These are phyloP conservation scores for Gambelia wislizenii DNA, from an alignment of 2,797 vertebrate species.

Conservation along the genomic window DNA sequence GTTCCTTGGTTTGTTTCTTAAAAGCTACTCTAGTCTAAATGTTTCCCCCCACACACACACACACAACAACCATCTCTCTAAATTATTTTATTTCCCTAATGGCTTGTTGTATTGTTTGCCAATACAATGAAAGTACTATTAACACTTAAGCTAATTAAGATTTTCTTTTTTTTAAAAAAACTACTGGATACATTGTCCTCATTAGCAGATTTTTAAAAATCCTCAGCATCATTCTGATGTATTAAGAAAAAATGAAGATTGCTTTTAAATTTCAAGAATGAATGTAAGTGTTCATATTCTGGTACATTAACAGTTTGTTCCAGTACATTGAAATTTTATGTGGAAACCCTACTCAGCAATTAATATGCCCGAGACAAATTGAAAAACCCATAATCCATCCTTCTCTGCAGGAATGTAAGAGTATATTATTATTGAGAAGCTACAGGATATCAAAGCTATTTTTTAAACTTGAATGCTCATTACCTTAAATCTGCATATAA, in stretches of 20 bases:
- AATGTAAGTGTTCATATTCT: constrained; percentile 80
- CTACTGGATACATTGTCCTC: constrained; percentile 65
- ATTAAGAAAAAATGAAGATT: constrained; percentile 63
- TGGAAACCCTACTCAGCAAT: constrained; percentile 81
- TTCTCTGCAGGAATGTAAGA: constrained; percentile 80
- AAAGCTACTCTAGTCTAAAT: constrained; percentile 70
- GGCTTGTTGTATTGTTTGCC: constrained; percentile 69
- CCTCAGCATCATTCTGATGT: constrained; percentile 59
- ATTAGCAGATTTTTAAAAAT: constrained; percentile 66
- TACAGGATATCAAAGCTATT: constrained; percentile 77
- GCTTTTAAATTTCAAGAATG: constrained; percentile 79
- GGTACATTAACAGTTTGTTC: constrained; percentile 85
- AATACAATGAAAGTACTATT: constrained; percentile 73
- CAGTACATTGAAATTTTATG: constrained; percentile 85
- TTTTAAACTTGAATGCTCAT: constrained; percentile 81
- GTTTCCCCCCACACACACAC: constrained; percentile 57
- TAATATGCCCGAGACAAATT: constrained; percentile 83
- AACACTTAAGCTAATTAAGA: constrained; percentile 79
- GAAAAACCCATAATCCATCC: constrained; percentile 82
- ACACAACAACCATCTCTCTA: constrained; percentile 34
- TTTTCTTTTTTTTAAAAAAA: constrained; percentile 66
- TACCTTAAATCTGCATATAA: constrained; percentile 83
- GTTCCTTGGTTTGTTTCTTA: constrained; percentile 73
- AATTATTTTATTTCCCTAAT: constrained; percentile 77
- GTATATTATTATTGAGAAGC: constrained; percentile 81